Conservation (phyloP, 1,140 invertebrate species). For the Riptortus pedestris region DNA sequence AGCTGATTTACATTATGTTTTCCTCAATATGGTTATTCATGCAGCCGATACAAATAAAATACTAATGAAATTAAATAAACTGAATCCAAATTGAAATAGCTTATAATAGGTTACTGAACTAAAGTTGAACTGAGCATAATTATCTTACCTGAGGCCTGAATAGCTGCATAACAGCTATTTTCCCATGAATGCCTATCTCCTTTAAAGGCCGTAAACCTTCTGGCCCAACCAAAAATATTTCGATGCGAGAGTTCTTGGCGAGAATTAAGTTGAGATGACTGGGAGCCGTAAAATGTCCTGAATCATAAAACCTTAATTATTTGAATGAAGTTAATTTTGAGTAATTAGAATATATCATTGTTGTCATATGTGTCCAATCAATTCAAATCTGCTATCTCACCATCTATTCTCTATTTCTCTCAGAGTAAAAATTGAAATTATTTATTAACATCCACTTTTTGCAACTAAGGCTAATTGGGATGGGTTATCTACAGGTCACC, state of each 20-base stretch:
- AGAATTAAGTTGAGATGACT: conserved; percentile 91
- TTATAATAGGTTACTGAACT: too few relatives aligned
- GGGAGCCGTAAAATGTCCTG: conserved; percentile 91
- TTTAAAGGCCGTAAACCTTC: conserved; percentile 90
- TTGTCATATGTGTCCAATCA: background rate
- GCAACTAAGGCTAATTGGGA: background rate
- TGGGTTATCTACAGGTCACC: background rate
- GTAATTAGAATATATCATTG: background rate
- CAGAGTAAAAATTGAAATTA: background rate
- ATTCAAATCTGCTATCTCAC: background rate
- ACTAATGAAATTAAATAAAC: too few relatives aligned
- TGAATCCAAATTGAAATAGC: too few relatives aligned
- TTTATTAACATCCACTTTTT: background rate
- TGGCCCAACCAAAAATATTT: conserved; percentile 92
- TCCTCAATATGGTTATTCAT: too few relatives aligned
- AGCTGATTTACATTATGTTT: too few relatives aligned
- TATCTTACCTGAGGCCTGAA: conserved; percentile 84
- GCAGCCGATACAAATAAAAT: too few relatives aligned
- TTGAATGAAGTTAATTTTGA: background rate
- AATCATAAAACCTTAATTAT: background rate
- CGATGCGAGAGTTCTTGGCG: conserved; percentile 87
- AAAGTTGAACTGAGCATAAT: too few relatives aligned
- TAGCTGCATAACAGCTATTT: conserved; percentile 87
- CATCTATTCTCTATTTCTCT: background rate
- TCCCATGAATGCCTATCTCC: conserved; percentile 91